Base-by-base conservation (phyloP, 2,113 vertebrate genomes). In the Penelope pileata region DNA sequence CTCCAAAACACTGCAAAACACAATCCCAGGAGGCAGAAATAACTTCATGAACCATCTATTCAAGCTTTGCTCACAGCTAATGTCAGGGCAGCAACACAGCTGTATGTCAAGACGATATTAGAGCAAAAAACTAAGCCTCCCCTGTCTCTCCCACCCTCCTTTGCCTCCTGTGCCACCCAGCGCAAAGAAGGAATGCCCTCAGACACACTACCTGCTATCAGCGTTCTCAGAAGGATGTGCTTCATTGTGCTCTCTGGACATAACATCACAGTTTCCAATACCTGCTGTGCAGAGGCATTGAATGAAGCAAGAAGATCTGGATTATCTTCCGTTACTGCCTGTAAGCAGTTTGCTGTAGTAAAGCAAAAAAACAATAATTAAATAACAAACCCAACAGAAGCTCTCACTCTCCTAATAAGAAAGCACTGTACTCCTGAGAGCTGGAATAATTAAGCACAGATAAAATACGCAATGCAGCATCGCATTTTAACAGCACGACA, bases 261-360 rank as follows among this genome's bases (percentile, higher is more conserved):
- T 60, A 98, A 63, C 96, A 99, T 95, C 77, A 98, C 97, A 0
- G 93, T 97, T 90, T 99, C 99, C 90, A 99, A 91, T 11, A 98
- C 92, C 38, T 97, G 94, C 2, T 99, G 83, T 32, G 97, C 97
- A 16, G 98, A 91, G 23, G 91, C 42, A 91, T 97, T 98, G 88
- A 99, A 95, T 42, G 98, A 98, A 23, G 97, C 95, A 53, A 99
- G 97, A 51, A 99, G 98, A 77, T 99, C 99, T 10, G 98, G 93
- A 94, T 99, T 99, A 78, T 99, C 99, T 96, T 99, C 99, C 0
- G 99, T 99, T 93, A 99, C 99, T 8, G 98, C 99, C 97, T 99
- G 99, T 90, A 99, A 97, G 96, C 99, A 99, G 92, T 99, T 98
- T 23, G 99, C 99, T 99, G 95, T 30, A 42, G 62, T 42, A 86